Evolutionary conservation across 64 coral and sea anemone species (phyloP), one percentile per base, ranked within the genome.

Genomic region (Montipora efflorescens): DNA sequence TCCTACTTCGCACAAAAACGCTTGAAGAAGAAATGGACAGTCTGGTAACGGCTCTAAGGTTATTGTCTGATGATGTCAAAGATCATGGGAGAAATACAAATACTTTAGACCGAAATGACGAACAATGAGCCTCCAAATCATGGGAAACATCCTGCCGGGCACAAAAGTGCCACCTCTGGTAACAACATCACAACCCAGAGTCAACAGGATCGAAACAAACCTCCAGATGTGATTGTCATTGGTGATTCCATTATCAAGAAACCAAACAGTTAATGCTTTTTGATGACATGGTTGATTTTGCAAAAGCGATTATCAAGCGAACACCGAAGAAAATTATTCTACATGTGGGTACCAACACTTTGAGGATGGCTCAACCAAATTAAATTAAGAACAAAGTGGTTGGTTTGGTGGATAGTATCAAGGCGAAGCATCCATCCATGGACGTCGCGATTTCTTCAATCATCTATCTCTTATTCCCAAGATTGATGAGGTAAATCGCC

Each of bases 221-320:
- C 67, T n/a, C 79, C 88, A 8, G 75, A 90, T 66, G 79, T 90
- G 18, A 55, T 78, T 8, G 23, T 80, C 13, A 47, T 90, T 4
- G 43, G 88, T 69, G 76, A 90, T 13, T 79, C 75, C 11, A 79
- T 79, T 75, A 79, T 89, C 74, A 5, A 74, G 89, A 68, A 48
- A 74, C 46, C 62, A 79, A n/a, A 74, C 47, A 51, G 80, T 75
- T n/a, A 83, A 59, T 22, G 53, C 78, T 16, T 83, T 81, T 53
- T 92, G 79, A 92, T 72, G 79, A 84, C 51, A 25, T 90, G 8
- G 62, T 67, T 14, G 78, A 91, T 81, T 91, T 67, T 73, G 67
- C 69, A 14, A 69, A 82, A 68, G 77, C 89, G 70, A 81, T 91
- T 23, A 76, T 91, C 50, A 76, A 78, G 55, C 75, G 78, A n/a